A percentile compares a stretch with the other conserved stretches of the same genome.
Evolutionary conservation across 2,888 invertebrate genomes (phyloP).

Genomic region (Acholoe squamosa): DNA sequence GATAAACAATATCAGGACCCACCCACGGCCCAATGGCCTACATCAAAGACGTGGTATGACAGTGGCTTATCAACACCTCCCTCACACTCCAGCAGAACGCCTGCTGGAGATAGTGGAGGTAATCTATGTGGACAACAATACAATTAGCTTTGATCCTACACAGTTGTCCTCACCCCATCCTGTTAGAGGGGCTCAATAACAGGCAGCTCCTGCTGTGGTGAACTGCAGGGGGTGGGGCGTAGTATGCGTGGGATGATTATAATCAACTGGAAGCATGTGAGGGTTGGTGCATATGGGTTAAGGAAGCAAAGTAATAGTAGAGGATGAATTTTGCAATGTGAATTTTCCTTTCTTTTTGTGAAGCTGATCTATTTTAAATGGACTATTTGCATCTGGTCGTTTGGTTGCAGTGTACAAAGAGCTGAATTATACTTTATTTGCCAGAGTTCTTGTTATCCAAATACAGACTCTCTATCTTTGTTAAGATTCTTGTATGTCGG

Average conservation of each 20-base stretch:
- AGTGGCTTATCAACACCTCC: neutral
- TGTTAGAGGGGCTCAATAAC: neutral
- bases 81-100: neutral
- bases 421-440: too few species aligned
- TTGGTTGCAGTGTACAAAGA: too few species aligned
- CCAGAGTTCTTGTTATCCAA: too few species aligned
- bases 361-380: too few species aligned
- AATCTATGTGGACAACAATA: slow-evolving; percentile 43
- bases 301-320: too few species aligned
- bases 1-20: neutral
- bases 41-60: neutral
- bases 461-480: too few species aligned
- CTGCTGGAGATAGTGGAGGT: neutral
- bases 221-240: neutral
- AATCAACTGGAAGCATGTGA: neutral
- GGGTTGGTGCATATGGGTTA: neutral
- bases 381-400: too few species aligned
- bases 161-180: too few species aligned
- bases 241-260: neutral
- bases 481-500: too few species aligned
- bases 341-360: too few species aligned
- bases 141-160: slow-evolving; percentile 30
- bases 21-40: slow-evolving; percentile 14
- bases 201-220: neutral
- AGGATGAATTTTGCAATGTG: too few species aligned